Percentiles rank a stretch among this genome's conserved stretches.
Conservation (phyloP, 2,888 invertebrate genomes). For the Drosophila formosana region DNA sequence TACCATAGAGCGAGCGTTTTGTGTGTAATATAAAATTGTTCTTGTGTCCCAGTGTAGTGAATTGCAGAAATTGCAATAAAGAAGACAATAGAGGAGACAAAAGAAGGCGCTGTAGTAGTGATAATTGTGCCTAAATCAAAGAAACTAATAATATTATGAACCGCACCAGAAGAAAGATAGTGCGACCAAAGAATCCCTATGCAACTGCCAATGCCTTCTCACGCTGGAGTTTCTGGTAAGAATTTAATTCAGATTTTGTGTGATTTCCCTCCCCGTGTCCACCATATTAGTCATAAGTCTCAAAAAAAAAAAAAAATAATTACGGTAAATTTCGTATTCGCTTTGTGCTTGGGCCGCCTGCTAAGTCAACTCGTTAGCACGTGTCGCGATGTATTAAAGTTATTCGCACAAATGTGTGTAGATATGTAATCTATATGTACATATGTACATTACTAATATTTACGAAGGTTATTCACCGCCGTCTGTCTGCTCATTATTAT, state of each 20-base stretch:
- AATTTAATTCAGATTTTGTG: slow-evolving; percentile 62
- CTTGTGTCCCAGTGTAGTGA: slow-evolving; percentile 18
- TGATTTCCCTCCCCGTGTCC: slow-evolving; percentile 1
- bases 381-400: slow-evolving; percentile 11
- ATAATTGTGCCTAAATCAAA: slow-evolving; percentile 34
- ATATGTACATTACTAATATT: slow-evolving; percentile 10
- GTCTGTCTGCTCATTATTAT: neutral
- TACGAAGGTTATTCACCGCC: slow-evolving; percentile 33
- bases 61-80: slow-evolving; percentile 24
- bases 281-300: slow-evolving; percentile 8
- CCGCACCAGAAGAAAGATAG: slow-evolving; percentile 85
- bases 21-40: slow-evolving; percentile 29
- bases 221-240: slow-evolving; percentile 89
- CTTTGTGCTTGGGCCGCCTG: slow-evolving; percentile 1
- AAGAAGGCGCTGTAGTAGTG: slow-evolving; percentile 18
- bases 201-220: slow-evolving; percentile 88
- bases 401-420: slow-evolving; percentile 1
- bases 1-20: slow-evolving; percentile 21
- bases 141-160: slow-evolving; percentile 78
- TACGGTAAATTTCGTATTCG: slow-evolving; percentile 15
- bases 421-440: slow-evolving; percentile 2
- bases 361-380: slow-evolving; percentile 14
- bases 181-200: slow-evolving; percentile 87
- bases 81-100: neutral
- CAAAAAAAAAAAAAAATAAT: neutral